Conservation (phyloP, 1,140 invertebrate genomes). For the Pseudomyrmex dendroicus region DNA sequence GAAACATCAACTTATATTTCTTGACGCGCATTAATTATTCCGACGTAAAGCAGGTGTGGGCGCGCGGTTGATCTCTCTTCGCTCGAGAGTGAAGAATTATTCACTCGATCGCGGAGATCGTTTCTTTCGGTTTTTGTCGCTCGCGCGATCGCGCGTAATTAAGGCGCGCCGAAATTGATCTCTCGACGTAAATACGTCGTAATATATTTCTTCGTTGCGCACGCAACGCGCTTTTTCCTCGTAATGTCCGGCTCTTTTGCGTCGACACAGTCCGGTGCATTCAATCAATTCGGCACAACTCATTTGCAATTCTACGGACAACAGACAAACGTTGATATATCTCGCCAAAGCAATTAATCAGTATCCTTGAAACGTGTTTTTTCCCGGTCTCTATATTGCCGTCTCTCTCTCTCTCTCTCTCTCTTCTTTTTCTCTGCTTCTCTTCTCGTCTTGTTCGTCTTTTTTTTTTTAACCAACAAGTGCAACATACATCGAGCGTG, state of each 20-base stretch:
- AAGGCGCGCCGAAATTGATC: slow-evolving; percentile 16
- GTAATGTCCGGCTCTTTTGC: background rate
- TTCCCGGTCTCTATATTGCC: too few species aligned
- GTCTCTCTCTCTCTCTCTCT: background rate
- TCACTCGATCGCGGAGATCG: background rate
- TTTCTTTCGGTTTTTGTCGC: background rate
- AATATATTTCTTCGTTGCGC: slow-evolving; percentile 6
- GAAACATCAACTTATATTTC: slow-evolving; percentile 25
- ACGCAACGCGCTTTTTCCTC: background rate
- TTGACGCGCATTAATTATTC: slow-evolving; percentile 37
- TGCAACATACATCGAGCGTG: slow-evolving; percentile 51
- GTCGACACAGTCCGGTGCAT: background rate
- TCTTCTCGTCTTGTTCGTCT: background rate
- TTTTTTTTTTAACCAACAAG: slow-evolving; percentile 9
- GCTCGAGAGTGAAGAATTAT: slow-evolving; percentile 23
- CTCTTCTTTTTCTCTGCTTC: background rate
- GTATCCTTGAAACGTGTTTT: slow-evolving; percentile 48
- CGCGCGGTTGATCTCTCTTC: background rate
- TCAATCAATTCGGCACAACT: slow-evolving; percentile 50
- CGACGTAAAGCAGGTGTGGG: background rate
- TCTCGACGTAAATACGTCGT: slow-evolving; percentile 2
- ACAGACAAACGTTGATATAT: slow-evolving; percentile 45
- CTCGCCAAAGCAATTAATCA: slow-evolving; percentile 60
- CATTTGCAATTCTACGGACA: slow-evolving; percentile 33
- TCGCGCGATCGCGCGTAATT: slow-evolving; percentile 8